Percentiles rank a stretch among this genome's conserved stretches.
These are phyloP conservation scores for Scleropages formosus DNA, from an alignment of 2,797 vertebrate genomes.

Conservation along the genomic window DNA sequence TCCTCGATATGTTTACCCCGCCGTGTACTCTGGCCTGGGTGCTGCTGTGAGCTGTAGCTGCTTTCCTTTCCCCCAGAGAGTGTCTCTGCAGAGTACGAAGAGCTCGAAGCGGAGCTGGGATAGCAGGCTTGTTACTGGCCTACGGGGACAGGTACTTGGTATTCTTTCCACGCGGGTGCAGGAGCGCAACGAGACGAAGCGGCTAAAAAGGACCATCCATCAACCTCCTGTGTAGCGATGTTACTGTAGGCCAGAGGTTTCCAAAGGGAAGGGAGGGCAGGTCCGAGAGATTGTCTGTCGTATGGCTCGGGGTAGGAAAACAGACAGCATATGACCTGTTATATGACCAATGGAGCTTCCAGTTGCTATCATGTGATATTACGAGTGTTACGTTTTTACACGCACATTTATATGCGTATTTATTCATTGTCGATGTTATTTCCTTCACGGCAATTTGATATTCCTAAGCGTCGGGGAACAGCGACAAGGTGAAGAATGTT, in stretches of 20 bases:
- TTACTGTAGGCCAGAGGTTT: constrained; percentile 31
- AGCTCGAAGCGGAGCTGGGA: neutral
- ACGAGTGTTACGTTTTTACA: too few species aligned
- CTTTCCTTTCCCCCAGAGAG: neutral
- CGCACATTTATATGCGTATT: too few species aligned
- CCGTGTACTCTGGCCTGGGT: neutral
- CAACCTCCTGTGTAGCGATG: constrained; percentile 34
- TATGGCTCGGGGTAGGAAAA: neutral
- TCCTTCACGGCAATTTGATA: too few species aligned
- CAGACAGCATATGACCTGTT: neutral
- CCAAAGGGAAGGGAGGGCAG: constrained; percentile 19
- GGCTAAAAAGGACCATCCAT: constrained; percentile 45
- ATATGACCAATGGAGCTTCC: neutral
- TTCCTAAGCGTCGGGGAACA: too few species aligned
- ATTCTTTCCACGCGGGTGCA: constrained; percentile 66
- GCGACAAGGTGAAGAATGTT: too few species aligned
- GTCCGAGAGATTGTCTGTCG: neutral
- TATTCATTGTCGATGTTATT: too few species aligned
- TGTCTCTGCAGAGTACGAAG: neutral
- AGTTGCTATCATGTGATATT: too few species aligned
- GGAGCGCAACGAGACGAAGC: constrained; percentile 62
- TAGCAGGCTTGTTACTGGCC: constrained; percentile 40
- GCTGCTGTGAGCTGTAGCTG: neutral
- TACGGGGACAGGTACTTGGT: constrained; percentile 61
- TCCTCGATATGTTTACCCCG: neutral